Conservation (phyloP, 2,113 vertebrate genomes). For the Semnornis frantzii region DNA sequence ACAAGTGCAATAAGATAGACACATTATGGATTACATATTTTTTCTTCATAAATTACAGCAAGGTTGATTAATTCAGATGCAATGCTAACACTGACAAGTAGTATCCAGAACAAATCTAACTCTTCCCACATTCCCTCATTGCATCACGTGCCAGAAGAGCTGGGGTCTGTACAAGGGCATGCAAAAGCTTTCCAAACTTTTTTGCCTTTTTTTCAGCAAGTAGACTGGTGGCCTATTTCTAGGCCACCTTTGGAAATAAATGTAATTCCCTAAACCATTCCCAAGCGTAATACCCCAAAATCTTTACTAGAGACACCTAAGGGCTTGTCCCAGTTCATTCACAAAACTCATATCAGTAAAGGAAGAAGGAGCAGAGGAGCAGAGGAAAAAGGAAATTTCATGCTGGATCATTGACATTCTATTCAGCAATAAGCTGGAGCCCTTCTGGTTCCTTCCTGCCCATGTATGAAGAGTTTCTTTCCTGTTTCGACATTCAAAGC, state of each 20-base stretch:
- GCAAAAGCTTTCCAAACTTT: background rate
- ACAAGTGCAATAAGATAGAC: background rate
- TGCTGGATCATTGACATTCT: background rate
- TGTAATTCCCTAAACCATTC: background rate
- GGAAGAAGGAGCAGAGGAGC: background rate
- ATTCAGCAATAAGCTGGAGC: background rate
- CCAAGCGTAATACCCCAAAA: background rate
- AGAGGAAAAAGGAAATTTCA: background rate
- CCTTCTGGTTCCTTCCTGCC: background rate
- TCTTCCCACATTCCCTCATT: background rate
- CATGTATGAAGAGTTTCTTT: background rate
- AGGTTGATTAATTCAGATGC: background rate
- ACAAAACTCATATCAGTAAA: background rate
- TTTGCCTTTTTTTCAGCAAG: background rate
- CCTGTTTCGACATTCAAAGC: background rate
- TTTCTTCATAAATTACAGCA: background rate
- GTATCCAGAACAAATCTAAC: background rate
- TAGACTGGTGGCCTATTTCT: background rate
- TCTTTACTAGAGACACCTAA: fast-evolving
- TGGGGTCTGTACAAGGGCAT: background rate
- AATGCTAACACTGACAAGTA: background rate
- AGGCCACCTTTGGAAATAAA: background rate
- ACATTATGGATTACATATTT: background rate
- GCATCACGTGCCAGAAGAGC: background rate
- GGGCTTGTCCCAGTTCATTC: background rate